Conservation (phyloP, 1,140 invertebrate species). For the Hypsibius dujardini region DNA sequence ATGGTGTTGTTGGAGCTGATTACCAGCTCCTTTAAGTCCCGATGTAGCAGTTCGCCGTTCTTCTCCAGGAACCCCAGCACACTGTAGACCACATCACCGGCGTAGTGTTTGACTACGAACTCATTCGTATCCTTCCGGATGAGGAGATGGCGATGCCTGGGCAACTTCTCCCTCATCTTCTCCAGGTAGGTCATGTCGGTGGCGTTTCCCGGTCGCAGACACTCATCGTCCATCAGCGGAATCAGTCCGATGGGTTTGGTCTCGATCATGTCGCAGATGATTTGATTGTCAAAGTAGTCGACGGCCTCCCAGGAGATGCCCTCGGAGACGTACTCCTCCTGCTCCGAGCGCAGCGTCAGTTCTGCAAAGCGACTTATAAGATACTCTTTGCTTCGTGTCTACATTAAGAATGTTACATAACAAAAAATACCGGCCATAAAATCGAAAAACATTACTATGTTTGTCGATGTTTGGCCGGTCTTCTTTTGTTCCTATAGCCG, state of each 20-base stretch:
- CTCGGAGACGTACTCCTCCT: slow-evolving; percentile 72
- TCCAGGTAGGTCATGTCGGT: slow-evolving; percentile 63
- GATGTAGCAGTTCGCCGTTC: slow-evolving; percentile 75
- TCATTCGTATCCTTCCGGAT: slow-evolving; percentile 47
- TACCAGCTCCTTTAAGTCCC: slow-evolving; percentile 52
- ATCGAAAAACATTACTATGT: too few species aligned
- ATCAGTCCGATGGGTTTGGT: slow-evolving; percentile 58
- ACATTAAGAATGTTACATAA: too few species aligned
- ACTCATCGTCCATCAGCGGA: slow-evolving; percentile 66
- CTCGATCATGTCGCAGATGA: slow-evolving; percentile 84
- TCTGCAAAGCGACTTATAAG: too few species aligned
- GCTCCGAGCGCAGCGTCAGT: slow-evolving; percentile 68
- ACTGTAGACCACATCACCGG: slow-evolving; percentile 70
- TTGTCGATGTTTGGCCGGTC: too few species aligned
- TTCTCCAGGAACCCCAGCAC: slow-evolving; percentile 62
- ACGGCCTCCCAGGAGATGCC: slow-evolving; percentile 63
- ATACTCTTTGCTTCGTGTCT: too few species aligned
- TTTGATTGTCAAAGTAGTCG: slow-evolving; percentile 79
- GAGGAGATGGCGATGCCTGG: slow-evolving; percentile 59
- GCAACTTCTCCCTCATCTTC: slow-evolving; percentile 54
- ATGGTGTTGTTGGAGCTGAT: slow-evolving; percentile 47
- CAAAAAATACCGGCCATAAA: too few species aligned
- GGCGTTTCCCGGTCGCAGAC: slow-evolving; percentile 66
- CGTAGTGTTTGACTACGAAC: slow-evolving; percentile 71
- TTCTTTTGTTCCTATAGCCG: too few species aligned